phyloP scores from a whole-genome alignment of 1,140 invertebrate genomes.

The Chironomus tepperi region DNA sequence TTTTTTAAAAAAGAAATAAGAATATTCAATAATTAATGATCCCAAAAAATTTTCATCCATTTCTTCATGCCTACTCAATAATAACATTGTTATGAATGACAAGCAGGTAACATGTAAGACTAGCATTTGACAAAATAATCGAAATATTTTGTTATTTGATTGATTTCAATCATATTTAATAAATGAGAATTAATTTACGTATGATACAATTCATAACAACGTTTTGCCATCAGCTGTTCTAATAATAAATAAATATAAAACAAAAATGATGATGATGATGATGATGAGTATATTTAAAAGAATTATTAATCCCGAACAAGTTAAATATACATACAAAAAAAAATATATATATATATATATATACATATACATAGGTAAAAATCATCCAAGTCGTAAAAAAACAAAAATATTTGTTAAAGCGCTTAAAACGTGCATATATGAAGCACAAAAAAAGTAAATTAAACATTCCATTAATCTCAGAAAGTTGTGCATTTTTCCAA shows the following conservation, averaged over 20 bases:
- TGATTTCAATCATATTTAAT: background rate
- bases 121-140: background rate
- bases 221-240: too few relatives aligned
- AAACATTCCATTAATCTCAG: constrained; percentile 10
- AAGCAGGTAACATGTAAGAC: background rate
- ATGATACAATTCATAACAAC: too few relatives aligned
- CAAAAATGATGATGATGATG: background rate
- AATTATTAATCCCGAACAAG: background rate
- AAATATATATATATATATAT: too few relatives aligned
- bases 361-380: background rate
- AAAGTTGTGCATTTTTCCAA: background rate
- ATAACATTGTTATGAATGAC: background rate
- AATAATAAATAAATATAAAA: background rate
- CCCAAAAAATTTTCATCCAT: background rate
- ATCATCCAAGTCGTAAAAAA: background rate
- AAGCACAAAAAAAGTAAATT: background rate
- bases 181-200: too few relatives aligned
- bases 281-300: background rate
- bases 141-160: background rate
- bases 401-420: constrained; percentile 14
- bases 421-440: background rate
- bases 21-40: too few relatives aligned
- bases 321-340: too few relatives aligned
- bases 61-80: background rate
- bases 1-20: too few relatives aligned